These are phyloP conservation scores for Patella ulyssiponensis DNA, from an alignment of 2,888 invertebrate genomes.

Conservation along the genomic window DNA sequence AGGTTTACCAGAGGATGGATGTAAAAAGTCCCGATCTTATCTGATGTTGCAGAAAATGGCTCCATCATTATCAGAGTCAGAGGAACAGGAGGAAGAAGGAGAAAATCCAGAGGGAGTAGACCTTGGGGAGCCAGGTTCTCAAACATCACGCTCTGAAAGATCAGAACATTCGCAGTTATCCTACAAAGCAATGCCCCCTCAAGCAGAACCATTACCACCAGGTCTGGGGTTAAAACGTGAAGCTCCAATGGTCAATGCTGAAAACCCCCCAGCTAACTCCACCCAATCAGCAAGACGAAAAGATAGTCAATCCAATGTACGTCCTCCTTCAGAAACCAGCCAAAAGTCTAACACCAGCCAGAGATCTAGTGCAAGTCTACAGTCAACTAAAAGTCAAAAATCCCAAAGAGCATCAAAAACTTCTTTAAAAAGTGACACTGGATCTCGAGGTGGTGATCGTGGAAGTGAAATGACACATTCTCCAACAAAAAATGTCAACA, in stretches of 20 bases:
- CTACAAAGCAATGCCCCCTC: conserved; percentile 67
- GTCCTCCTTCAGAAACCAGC: neutral
- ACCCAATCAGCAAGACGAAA: neutral
- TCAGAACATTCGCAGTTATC: conserved; percentile 68
- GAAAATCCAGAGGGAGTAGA: conserved; percentile 44
- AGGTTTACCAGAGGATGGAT: conserved; percentile 63
- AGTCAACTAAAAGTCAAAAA: neutral
- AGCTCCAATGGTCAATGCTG: conserved; percentile 40
- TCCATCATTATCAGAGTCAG: conserved; percentile 42
- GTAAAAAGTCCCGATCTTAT: conserved; percentile 63
- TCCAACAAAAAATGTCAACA: neutral
- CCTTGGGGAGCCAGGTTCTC: conserved; percentile 41
- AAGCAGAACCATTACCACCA: conserved; percentile 66
- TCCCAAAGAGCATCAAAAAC: neutral
- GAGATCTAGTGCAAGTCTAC: neutral
- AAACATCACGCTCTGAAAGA: conserved; percentile 31
- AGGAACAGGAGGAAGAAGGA: conserved; percentile 49
- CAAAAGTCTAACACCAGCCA: neutral
- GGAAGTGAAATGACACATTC: neutral
- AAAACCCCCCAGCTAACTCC: conserved; percentile 25
- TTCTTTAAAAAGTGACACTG: neutral
- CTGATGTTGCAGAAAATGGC: conserved; percentile 54
- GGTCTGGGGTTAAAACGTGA: conserved; percentile 54
- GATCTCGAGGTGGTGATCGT: neutral
- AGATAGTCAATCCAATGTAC: neutral